phyloP scores from a whole-genome alignment of 2,797 vertebrate genomes.

The Crax fasciolata region DNA sequence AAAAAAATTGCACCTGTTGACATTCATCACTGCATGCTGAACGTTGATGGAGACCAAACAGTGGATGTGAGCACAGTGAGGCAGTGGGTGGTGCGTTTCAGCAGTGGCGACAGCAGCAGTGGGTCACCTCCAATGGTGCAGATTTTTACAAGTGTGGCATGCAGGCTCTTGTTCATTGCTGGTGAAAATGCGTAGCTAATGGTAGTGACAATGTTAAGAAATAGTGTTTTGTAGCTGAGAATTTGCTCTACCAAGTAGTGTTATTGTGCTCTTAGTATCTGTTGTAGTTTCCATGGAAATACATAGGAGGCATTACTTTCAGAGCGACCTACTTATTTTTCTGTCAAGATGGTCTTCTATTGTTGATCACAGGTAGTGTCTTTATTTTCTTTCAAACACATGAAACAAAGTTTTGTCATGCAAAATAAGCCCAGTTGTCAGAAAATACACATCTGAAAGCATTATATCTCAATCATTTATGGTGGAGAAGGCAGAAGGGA shows the following conservation, averaged over 20 bases:
- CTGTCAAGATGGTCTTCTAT: background rate
- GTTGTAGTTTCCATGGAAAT: background rate
- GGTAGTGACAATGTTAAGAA: background rate
- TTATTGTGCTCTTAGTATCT: background rate
- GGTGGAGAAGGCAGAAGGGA: background rate
- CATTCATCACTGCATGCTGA: background rate
- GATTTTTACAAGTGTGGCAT: background rate
- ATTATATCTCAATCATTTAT: background rate
- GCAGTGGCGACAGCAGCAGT: background rate
- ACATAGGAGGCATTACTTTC: background rate
- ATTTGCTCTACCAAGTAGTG: background rate
- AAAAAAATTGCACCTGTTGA: background rate
- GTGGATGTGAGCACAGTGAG: background rate
- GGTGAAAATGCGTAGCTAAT: background rate
- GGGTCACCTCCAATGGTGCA: background rate
- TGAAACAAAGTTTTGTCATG: background rate
- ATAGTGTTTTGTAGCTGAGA: background rate
- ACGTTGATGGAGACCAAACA: background rate
- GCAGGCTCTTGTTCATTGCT: background rate
- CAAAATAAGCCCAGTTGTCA: background rate
- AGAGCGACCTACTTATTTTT: background rate
- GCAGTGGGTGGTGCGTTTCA: background rate
- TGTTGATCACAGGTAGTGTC: background rate
- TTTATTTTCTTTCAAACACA: background rate
- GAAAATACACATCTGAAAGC: background rate